Percentiles rank a stretch among this genome's conserved stretches.
Evolutionary conservation across 2,113 vertebrate species (phyloP).

Genomic region (Anser brachyrhynchus): DNA sequence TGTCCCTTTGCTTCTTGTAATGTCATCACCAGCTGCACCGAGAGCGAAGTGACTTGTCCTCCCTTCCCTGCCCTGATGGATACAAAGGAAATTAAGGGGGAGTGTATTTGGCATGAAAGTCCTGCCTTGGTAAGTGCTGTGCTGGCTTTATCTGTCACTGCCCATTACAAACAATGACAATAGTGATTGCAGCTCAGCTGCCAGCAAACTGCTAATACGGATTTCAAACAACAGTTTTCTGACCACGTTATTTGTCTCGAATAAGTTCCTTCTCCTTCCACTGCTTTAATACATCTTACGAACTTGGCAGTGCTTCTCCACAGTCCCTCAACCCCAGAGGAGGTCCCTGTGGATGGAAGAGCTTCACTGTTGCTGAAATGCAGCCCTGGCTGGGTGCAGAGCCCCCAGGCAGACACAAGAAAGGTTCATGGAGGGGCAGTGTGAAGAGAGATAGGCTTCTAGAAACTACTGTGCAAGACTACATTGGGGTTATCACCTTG

Average conservation of each 20-base stretch:
- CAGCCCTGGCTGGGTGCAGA: neutral
- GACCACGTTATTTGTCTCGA: rapidly evolving
- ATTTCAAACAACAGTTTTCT: neutral
- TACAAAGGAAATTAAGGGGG: neutral
- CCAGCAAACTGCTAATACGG: neutral
- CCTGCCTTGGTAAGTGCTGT: rapidly evolving
- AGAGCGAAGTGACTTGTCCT: neutral
- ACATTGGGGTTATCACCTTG: neutral
- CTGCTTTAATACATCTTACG: rapidly evolving
- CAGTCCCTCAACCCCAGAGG: rapidly evolving
- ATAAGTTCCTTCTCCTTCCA: neutral
- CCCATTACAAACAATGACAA: neutral
- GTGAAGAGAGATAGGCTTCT: neutral
- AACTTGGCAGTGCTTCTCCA: rapidly evolving
- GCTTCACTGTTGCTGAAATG: neutral
- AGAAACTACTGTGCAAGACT: neutral
- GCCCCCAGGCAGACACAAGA: neutral
- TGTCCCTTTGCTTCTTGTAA: neutral
- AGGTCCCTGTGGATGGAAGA: neutral
- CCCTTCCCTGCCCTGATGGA: neutral
- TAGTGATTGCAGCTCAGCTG: neutral
- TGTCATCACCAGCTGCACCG: neutral
- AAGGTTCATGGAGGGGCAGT: neutral
- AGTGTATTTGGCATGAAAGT: neutral
- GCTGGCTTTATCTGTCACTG: neutral